phyloP scores from a whole-genome alignment of 1,140 invertebrate species.

The Metopolophium dirhodum region DNA sequence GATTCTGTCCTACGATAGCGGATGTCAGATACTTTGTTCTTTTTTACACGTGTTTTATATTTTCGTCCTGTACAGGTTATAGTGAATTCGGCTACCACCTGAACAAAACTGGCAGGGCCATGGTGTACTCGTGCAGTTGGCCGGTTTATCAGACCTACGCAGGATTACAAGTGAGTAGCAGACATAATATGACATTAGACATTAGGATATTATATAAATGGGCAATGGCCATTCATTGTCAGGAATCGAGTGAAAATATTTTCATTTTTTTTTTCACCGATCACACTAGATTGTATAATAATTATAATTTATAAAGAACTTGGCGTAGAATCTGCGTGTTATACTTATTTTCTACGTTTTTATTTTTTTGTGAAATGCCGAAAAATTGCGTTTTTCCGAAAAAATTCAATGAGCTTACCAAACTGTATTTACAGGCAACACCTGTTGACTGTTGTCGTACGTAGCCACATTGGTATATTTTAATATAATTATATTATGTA shows the following conservation, averaged over 20 bases:
- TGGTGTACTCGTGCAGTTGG: conserved; percentile 98
- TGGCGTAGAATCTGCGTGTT: neutral
- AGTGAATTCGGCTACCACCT: conserved; percentile 87
- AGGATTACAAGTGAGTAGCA: conserved; percentile 72
- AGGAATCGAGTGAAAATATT: neutral
- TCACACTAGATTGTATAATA: neutral
- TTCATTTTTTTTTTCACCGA: neutral
- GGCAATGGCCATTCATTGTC: neutral
- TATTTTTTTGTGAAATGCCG: neutral
- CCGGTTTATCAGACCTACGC: conserved; percentile 93
- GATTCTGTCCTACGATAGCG: neutral
- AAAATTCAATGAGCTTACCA: neutral
- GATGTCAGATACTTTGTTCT: neutral
- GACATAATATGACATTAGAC: neutral
- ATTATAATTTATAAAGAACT: neutral
- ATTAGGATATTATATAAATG: too few species aligned
- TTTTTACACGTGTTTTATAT: neutral
- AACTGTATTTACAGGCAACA: neutral
- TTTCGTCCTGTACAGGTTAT: conserved; percentile 70
- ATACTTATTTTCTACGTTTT: neutral
- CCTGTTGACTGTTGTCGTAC: too few species aligned
- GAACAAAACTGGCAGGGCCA: conserved; percentile 87
- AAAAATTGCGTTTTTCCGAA: neutral
- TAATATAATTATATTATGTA: neutral
- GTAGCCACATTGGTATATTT: neutral